A percentile compares a stretch with the other conserved stretches of the same genome.
Conservation (phyloP, 2,888 invertebrate genomes). For the Herminia tarsipennalis region DNA sequence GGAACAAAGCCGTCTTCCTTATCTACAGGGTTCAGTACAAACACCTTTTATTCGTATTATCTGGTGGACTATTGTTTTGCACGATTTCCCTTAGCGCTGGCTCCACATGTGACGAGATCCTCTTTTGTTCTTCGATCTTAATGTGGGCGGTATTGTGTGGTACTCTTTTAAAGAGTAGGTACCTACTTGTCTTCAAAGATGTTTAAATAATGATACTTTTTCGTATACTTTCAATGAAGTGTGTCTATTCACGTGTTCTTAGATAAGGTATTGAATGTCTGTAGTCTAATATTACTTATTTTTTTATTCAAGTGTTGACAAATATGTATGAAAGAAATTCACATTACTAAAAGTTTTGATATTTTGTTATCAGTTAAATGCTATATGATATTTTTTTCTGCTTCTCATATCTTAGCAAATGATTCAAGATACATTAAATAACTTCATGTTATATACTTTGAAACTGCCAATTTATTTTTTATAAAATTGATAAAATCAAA, state of each 20-base stretch:
- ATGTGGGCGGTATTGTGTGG: conserved; percentile 9
- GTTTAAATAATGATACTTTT: not conserved
- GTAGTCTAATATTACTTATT: no score
- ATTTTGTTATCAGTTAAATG: no score
- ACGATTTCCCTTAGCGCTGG: conserved; percentile 55
- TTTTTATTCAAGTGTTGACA: not conserved
- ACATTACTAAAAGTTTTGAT: not conserved
- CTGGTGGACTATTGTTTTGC: conserved; percentile 62
- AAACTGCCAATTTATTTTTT: no score
- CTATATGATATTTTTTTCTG: no score
- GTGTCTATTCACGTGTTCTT: not conserved
- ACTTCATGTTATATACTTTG: no score
- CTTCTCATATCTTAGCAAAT: no score
- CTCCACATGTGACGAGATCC: conserved; percentile 44
- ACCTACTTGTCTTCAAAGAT: conserved; percentile 4
- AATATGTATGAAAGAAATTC: no score
- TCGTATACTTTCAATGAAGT: not conserved
- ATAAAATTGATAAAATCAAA: no score
- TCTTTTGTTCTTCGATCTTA: conserved; percentile 12
- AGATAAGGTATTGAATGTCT: not conserved
- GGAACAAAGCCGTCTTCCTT: conserved; percentile 12
- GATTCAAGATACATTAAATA: no score
- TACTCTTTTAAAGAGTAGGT: conserved; percentile 4
- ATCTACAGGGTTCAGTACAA: conserved; percentile 31
- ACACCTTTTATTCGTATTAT: conserved; percentile 62